Evolutionary conservation across 2,113 vertebrate species (phyloP), one percentile per base, ranked within the genome.

Genomic region (Rissa tridactyla): DNA sequence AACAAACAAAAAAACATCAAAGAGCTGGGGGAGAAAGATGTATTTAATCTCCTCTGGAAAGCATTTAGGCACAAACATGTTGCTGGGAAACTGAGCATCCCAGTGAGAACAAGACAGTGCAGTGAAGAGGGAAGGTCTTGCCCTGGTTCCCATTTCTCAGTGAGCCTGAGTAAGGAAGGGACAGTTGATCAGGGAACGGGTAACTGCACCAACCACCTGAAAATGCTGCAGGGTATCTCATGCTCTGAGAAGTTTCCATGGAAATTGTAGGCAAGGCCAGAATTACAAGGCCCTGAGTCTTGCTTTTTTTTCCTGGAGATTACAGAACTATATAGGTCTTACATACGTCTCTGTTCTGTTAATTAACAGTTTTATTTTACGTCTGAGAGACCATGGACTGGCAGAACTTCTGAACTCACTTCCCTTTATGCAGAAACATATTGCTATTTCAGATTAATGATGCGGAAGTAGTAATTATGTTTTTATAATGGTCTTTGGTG

Each of bases 381-480:
- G 29, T 70, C 71, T 77, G 82, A 82, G 88, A 36, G 40, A 49
- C 40, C 8, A 7, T 2, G 25, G 69, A 32, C 23, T 46, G 69
- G n/a, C 60, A 88, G 36, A 81, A 60, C 79, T 71, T 83, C 71
- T 55, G 38, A 81, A 52, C n/a, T 60, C 30, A 1, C 49, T 96
- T 90, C 42, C 65, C 30, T 64, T 92, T 94, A 62, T 86, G 82
- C 65, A 94, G 70, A 85, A 94, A 62, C 78, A 83, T 86, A 70
- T 71, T 95, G 82, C 61, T 82, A 15, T 73, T 96, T 76, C 71
- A 95, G 75, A 91, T 92, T 91, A 96, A 85, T 47, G 89, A 90
- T 81, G 88, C 89, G 89, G 75, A 92, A 88, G 81, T 70, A 64
- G 44, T 78, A 90, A 94, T 94, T 94, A 91, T 38, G 25, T 54